Base-by-base conservation (phyloP, 2,888 invertebrate species). In the Agrilus cyanescens region DNA sequence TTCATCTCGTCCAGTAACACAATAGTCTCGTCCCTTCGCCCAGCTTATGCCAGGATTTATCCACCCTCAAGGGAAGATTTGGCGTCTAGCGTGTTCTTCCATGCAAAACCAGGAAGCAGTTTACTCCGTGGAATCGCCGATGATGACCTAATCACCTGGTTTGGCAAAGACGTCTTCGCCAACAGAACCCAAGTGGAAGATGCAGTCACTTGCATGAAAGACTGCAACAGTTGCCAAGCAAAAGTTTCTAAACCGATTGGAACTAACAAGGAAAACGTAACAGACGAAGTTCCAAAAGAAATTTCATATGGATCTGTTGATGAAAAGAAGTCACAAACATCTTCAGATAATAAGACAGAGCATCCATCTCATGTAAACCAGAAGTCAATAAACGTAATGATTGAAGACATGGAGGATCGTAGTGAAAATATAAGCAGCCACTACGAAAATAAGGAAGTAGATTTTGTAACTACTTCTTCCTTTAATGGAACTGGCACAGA, bases 61-160 rank as follows among this genome's bases (percentile, higher is more conserved):
- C 78, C 78, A 2, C 73, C 76, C 2, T 70, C 72, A 1, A 63
- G 78, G 47, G 75, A 77, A 45, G 78, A 80, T 52, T 60, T 78
- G 37, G 75, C 76, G 1, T 77, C 78, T 0, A 78, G 78, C 58
- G 73, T 73, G 4, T 77, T 79, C 58, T 79, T 78, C 68, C 78
- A 79, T 43, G 74, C 77, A 0, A 66, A 69, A 51, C 66, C 69
- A 36, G 73, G 73, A n/a, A 78, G 78, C 48, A 73, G 73, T 10
- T 62, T 79, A 29, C 64, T 79, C 1, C 68, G 71, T 53, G 76
- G 75, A 6, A 76, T 78, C 25, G 76, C 76, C 12, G 77, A 77
- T 41, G 79, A 79, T 51, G 79, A 79, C 54, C 69, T 78, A 14
- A 76, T 78, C 25, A 79, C 78, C 3, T 79, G 79, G 79, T 79